Conservation (phyloP, 1,140 invertebrate species). For the Sitobion miscanthi region DNA sequence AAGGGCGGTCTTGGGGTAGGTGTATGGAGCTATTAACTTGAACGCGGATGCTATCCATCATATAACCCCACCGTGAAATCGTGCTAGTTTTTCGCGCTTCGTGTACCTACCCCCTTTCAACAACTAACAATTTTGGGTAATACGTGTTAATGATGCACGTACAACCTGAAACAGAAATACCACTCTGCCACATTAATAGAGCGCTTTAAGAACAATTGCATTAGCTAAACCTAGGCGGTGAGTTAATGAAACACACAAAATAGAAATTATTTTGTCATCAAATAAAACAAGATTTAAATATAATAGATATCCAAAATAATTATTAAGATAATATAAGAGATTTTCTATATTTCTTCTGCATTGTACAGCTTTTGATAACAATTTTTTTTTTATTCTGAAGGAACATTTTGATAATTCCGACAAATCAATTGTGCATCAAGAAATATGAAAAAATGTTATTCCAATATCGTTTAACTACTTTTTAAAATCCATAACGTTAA, state of each 20-base stretch:
- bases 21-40: conserved; percentile 41
- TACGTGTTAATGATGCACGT: conserved; percentile 42
- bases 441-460: not conserved
- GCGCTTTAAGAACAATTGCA: not conserved
- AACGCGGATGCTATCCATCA: conserved; percentile 44
- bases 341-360: not conserved
- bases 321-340: not conserved
- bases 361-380: not conserved
- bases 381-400: not conserved
- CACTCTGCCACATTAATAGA: conserved; percentile 13
- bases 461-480: not conserved
- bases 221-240: not conserved
- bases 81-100: conserved; percentile 29
- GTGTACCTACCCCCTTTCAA: conserved; percentile 34
- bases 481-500: not conserved
- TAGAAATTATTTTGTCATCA: not conserved
- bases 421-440: not conserved
- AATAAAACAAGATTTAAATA: not conserved
- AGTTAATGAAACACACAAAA: not conserved
- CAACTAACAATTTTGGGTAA: conserved; percentile 28
- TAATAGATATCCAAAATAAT: not conserved
- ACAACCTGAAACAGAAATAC: conserved; percentile 21
- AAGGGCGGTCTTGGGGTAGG: not conserved
- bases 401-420: not conserved
- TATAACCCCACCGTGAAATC: conserved; percentile 29